Evolutionary conservation across 2,888 invertebrate species (phyloP).

Genomic region (Emesis russula): DNA sequence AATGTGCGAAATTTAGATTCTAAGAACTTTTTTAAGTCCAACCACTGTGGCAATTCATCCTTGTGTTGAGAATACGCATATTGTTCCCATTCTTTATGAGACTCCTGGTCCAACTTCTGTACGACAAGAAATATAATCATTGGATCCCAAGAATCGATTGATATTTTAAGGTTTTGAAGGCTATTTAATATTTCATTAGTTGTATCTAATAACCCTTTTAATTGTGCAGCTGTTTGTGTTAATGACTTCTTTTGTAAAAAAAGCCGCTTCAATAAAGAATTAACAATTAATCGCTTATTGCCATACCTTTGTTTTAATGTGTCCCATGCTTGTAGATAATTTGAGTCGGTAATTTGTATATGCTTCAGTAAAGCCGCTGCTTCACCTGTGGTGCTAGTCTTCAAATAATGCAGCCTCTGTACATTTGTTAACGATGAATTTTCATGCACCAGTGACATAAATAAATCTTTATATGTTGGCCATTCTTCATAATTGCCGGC

Average conservation of each 20-base stretch:
- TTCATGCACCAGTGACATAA: constrained; percentile 59
- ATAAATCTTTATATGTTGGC: constrained; percentile 65
- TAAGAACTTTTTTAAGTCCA: constrained; percentile 61
- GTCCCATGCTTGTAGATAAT: constrained; percentile 70
- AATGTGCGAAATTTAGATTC: constrained; percentile 83
- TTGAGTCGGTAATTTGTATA: constrained; percentile 56
- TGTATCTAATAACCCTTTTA: background rate
- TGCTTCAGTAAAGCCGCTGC: constrained; percentile 62
- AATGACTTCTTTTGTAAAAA: constrained; percentile 48
- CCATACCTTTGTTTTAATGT: constrained; percentile 45
- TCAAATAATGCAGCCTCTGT: constrained; percentile 76
- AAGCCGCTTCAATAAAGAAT: constrained; percentile 33
- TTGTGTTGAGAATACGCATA: background rate
- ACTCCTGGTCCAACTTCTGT: constrained; percentile 50
- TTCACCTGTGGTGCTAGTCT: constrained; percentile 68
- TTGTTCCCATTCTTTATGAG: background rate
- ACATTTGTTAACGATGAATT: constrained; percentile 58
- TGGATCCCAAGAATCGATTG: constrained; percentile 71
- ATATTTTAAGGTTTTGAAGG: constrained; percentile 63
- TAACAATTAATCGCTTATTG: constrained; percentile 43
- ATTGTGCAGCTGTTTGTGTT: background rate
- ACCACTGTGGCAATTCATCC: background rate
- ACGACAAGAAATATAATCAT: constrained; percentile 60
- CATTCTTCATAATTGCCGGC: background rate
- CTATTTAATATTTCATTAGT: constrained; percentile 37